Evolutionary conservation across 2,113 vertebrate genomes (phyloP).

Genomic region (Hystrix brachyura): DNA sequence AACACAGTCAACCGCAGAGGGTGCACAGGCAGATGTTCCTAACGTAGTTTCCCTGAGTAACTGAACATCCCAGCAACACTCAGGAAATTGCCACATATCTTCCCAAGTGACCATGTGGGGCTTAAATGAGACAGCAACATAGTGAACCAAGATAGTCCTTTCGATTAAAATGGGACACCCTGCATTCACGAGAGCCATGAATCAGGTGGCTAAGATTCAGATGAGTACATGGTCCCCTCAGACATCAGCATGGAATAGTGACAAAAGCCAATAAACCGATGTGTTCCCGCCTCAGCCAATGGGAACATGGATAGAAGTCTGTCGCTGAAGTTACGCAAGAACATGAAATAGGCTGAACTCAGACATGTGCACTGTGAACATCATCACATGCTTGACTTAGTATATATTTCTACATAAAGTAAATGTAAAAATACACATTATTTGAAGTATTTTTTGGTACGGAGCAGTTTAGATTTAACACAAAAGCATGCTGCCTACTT

Average conservation of each 20-base stretch:
- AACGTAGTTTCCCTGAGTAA: background rate
- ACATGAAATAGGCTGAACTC: background rate
- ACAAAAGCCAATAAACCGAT: background rate
- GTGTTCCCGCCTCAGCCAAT: background rate
- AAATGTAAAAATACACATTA: background rate
- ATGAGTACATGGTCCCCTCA: background rate
- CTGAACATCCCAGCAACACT: background rate
- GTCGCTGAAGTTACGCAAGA: background rate
- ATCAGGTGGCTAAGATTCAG: background rate
- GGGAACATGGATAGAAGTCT: background rate
- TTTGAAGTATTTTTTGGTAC: background rate
- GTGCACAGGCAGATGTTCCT: background rate
- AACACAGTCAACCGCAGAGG: background rate
- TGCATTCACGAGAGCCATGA: background rate
- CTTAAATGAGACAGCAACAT: background rate
- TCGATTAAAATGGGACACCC: background rate
- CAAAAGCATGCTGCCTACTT: background rate
- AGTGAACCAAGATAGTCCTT: background rate
- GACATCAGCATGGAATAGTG: background rate
- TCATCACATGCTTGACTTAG: background rate
- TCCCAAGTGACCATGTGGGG: background rate
- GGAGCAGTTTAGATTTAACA: background rate
- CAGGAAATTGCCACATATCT: background rate
- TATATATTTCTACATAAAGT: background rate
- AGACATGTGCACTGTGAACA: background rate